Evolutionary conservation across 2,888 invertebrate species (phyloP).

Genomic region (Boloria selene): DNA sequence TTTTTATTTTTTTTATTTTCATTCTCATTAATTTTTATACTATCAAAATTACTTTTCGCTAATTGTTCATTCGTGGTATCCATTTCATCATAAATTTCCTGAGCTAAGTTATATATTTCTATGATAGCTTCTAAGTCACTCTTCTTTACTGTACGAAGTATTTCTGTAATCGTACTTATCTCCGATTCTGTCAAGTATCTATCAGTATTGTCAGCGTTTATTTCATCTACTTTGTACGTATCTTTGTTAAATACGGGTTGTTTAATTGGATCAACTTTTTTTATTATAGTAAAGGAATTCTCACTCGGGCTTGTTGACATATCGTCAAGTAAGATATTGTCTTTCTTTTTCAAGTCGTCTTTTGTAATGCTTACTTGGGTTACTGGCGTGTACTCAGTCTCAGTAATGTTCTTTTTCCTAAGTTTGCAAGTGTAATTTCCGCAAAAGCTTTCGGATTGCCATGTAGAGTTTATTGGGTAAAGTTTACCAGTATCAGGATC

Average conservation of each 20-base stretch:
- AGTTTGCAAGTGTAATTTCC: slow-evolving; percentile 74
- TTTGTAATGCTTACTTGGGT: slow-evolving; percentile 53
- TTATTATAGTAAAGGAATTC: slow-evolving; percentile 36
- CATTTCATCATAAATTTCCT: slow-evolving; percentile 71
- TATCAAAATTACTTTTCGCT: slow-evolving; percentile 42
- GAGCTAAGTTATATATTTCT: slow-evolving; percentile 71
- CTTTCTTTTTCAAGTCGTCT: slow-evolving; percentile 7
- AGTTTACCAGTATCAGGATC: slow-evolving; percentile 73
- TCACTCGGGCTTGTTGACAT: slow-evolving; percentile 43
- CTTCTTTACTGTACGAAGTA: slow-evolving; percentile 65
- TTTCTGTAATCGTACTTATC: slow-evolving; percentile 60
- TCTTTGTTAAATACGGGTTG: slow-evolving; percentile 33
- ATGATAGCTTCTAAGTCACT: slow-evolving; percentile 72
- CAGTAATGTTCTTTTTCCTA: slow-evolving; percentile 50
- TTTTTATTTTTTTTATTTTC: slow-evolving; percentile 24
- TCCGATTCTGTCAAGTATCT: slow-evolving; percentile 66
- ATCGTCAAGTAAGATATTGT: slow-evolving; percentile 31
- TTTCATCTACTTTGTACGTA: slow-evolving; percentile 29
- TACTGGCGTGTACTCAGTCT: slow-evolving; percentile 46
- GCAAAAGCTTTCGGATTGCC: slow-evolving; percentile 69
- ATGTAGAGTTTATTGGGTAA: slow-evolving; percentile 65
- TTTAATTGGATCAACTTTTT: slow-evolving; percentile 33
- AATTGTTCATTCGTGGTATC: slow-evolving; percentile 49
- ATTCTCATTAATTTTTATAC: slow-evolving; percentile 22
- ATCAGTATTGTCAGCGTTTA: slow-evolving; percentile 45